Percentiles rank a stretch among this genome's conserved stretches.
phyloP scores from a whole-genome alignment of 2,888 invertebrate genomes.

The Linyphia triangularis region DNA sequence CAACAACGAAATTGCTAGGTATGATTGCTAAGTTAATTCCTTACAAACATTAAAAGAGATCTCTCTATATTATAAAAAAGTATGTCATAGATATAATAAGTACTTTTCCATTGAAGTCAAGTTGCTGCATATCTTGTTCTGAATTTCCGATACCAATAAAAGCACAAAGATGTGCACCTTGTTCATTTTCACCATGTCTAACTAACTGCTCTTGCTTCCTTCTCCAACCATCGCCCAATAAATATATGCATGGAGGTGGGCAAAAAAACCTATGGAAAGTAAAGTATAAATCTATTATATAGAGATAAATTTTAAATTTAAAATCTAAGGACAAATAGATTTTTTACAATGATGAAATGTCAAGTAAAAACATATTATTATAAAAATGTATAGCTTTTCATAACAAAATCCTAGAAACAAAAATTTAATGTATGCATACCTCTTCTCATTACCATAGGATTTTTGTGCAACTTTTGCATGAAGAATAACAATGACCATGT shows the following conservation, averaged over 20 bases:
- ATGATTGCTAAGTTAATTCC: too few relatives aligned
- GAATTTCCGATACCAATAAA: conserved; percentile 99
- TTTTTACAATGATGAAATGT: background rate
- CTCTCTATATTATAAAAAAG: too few relatives aligned
- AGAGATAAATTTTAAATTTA: background rate
- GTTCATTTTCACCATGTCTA: conserved; percentile 88
- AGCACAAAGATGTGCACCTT: conserved; percentile 96
- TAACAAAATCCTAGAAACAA: background rate
- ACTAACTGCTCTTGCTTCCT: conserved; percentile 94
- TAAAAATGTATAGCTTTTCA: background rate
- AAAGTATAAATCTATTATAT: background rate
- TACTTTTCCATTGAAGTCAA: conserved; percentile 96
- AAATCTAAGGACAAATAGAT: background rate
- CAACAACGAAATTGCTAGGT: too few relatives aligned
- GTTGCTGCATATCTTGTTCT: conserved; percentile 99
- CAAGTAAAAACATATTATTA: background rate
- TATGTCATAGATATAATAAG: too few relatives aligned
- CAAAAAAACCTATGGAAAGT: conserved; percentile 89
- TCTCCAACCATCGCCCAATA: conserved; percentile 98
- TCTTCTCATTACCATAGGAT: conserved; percentile 99
- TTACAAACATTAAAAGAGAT: too few relatives aligned
- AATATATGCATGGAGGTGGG: conserved; percentile 98
- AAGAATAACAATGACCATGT: conserved; percentile 97
- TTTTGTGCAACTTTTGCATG: conserved; percentile 99
- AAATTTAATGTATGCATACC: conserved; percentile 81